A percentile compares a stretch with the other conserved stretches of the same genome.
phyloP scores from a whole-genome alignment of 2,888 invertebrate species.

The Morinoia aosen region DNA sequence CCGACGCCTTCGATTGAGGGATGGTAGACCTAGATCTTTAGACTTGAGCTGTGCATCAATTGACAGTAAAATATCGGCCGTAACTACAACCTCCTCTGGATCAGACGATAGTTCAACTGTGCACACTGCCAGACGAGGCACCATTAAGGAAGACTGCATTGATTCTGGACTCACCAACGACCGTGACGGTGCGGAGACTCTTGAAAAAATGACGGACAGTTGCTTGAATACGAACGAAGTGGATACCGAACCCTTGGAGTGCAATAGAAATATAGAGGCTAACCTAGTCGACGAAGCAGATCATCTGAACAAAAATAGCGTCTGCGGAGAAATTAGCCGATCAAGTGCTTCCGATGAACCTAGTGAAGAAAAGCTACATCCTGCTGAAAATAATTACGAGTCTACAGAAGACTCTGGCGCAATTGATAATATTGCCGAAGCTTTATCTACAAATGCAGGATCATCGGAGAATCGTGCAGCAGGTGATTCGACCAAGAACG shows the following conservation, averaged over 20 bases:
- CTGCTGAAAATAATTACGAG: neutral
- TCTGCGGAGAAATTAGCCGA: neutral
- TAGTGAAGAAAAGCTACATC: neutral
- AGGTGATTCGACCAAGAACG: neutral
- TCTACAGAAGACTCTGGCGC: neutral
- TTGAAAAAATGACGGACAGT: neutral
- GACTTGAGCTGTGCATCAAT: slow-evolving; percentile 91
- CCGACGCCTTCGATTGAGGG: slow-evolving; percentile 84
- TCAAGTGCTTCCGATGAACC: neutral
- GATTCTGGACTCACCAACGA: slow-evolving; percentile 55
- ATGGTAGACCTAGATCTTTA: slow-evolving; percentile 84
- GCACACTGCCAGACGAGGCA: neutral
- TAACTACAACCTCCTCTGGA: slow-evolving; percentile 89
- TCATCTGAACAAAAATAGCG: too few relatives aligned
- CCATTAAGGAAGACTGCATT: slow-evolving; percentile 73
- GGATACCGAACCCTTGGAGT: neutral
- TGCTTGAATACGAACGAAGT: neutral
- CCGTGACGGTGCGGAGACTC: neutral
- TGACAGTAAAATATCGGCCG: slow-evolving; percentile 84
- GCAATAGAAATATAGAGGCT: neutral
- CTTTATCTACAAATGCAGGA: neutral
- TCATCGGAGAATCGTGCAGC: neutral
- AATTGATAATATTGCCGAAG: neutral
- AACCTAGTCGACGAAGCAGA: too few relatives aligned
- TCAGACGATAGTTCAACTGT: slow-evolving; percentile 71